Evolutionary conservation across 2,113 vertebrate genomes (phyloP).

Genomic region (Dromiciops gliroides): DNA sequence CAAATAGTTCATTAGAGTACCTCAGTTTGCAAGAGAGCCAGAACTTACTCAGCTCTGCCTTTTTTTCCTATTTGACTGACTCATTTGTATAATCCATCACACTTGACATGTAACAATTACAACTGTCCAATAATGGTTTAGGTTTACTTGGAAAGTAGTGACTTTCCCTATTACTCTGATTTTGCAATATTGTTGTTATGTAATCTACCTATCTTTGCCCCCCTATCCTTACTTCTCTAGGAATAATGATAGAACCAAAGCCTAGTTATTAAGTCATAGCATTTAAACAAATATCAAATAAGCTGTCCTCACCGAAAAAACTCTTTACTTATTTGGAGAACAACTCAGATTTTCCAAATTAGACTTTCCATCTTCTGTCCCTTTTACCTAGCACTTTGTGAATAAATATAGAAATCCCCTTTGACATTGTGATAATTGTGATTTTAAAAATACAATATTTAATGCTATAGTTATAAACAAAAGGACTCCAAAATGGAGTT

Average conservation of each 20-base stretch:
- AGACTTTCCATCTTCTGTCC: not conserved
- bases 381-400: not conserved
- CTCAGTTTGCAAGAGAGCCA: not conserved
- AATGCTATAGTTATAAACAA: not conserved
- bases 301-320: not conserved
- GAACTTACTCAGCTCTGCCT: not conserved
- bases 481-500: not conserved
- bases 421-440: not conserved
- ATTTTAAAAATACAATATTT: not conserved
- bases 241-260: not conserved
- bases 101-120: not conserved
- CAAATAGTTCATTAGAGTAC: not conserved
- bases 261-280: too few species aligned
- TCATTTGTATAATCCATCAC: not conserved
- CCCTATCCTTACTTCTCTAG: not conserved
- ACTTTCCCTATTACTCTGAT: not conserved
- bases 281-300: not conserved
- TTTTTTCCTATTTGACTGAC: not conserved
- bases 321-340: not conserved
- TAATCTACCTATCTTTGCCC: not conserved
- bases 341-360: not conserved
- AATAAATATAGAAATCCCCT: not conserved
- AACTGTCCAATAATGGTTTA: not conserved
- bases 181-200: not conserved
- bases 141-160: not conserved